Conservation (phyloP, 2,797 vertebrate genomes). For the Sebastiscus albofasciatus region DNA sequence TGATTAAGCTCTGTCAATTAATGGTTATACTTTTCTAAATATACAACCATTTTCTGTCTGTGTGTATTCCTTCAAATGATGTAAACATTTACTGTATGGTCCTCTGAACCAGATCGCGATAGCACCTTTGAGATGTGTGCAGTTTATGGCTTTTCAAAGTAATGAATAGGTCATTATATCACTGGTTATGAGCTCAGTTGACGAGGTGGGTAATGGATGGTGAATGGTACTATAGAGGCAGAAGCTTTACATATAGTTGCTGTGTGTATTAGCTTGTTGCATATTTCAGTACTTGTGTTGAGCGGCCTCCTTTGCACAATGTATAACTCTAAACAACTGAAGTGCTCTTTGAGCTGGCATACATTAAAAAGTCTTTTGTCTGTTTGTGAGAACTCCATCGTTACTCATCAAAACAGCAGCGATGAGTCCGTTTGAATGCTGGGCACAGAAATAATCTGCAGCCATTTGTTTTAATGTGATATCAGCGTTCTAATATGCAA, state of each 20-base stretch:
- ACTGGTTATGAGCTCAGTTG: constrained; percentile 46
- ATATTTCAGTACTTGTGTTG: constrained; percentile 21
- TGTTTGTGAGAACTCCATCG: constrained; percentile 21
- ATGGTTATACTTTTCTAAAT: constrained; percentile 15
- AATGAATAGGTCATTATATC: constrained; percentile 65
- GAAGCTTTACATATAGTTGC: constrained; percentile 13
- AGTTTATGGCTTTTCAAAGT: constrained; percentile 36
- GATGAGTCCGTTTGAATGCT: constrained; percentile 7
- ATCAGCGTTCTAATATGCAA: background rate
- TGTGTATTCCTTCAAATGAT: background rate
- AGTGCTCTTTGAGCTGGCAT: constrained; percentile 43
- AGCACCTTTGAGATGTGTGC: constrained; percentile 40
- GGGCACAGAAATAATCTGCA: constrained; percentile 18
- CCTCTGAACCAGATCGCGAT: constrained; percentile 16
- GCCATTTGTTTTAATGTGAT: constrained; percentile 16
- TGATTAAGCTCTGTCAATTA: constrained; percentile 50
- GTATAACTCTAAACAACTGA: constrained; percentile 17
- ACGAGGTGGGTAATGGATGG: constrained; percentile 28
- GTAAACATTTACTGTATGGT: background rate
- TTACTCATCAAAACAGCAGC: constrained; percentile 15
- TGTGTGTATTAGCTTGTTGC: constrained; percentile 24
- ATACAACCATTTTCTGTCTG: background rate
- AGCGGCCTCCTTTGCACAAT: constrained; percentile 13
- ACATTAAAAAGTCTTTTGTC: constrained; percentile 43
- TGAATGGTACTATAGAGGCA: constrained; percentile 37